Evolutionary conservation across 2,888 invertebrate genomes (phyloP).

Genomic region (Camptogramma bilineatum): DNA sequence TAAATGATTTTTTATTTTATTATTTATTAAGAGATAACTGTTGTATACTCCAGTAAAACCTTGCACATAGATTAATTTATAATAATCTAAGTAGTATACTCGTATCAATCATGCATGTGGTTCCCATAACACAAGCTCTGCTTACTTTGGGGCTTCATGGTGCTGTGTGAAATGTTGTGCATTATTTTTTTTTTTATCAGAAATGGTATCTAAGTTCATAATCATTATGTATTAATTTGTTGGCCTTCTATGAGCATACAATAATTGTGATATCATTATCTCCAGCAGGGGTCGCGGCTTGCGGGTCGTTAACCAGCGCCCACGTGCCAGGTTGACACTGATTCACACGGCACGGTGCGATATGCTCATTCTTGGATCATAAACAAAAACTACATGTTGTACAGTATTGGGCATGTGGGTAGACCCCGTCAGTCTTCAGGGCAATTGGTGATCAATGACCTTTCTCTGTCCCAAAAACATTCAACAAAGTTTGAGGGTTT

Average conservation of each 20-base stretch:
- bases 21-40: no score
- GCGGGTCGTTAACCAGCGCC: slow-evolving; percentile 54
- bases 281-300: slow-evolving; percentile 20
- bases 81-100: no score
- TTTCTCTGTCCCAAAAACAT: slow-evolving; percentile 24
- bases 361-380: slow-evolving; percentile 52
- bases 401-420: slow-evolving; percentile 50
- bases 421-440: slow-evolving; percentile 38
- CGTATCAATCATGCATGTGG: no score
- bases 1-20: no score
- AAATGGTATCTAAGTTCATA: background rate
- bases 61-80: no score
- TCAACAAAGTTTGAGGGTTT: slow-evolving; percentile 6
- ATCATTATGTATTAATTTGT: background rate
- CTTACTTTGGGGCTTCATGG: no score
- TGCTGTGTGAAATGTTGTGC: no score
- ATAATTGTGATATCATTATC: slow-evolving; percentile 2
- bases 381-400: slow-evolving; percentile 51
- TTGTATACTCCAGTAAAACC: no score
- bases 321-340: slow-evolving; percentile 50
- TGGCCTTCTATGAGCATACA: background rate
- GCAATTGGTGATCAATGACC: slow-evolving; percentile 44
- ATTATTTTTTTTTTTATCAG: no score
- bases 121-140: no score
- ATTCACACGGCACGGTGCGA: slow-evolving; percentile 57